Conservation (phyloP, 2,888 invertebrate genomes). For the Tricholauxania praeusta region DNA sequence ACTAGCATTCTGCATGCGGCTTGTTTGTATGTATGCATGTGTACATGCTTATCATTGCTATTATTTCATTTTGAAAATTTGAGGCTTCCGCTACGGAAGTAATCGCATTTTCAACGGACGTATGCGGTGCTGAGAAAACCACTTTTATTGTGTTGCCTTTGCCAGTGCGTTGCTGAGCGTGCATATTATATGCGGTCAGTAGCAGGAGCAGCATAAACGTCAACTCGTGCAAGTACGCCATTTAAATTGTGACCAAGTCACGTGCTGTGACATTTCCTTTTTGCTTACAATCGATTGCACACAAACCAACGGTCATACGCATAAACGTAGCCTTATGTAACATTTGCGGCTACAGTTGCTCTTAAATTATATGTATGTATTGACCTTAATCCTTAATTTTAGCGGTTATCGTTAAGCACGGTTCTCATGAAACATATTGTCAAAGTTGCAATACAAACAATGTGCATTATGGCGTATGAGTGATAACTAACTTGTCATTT, state of each 20-base stretch:
- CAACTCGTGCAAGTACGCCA: neutral
- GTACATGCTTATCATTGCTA: neutral
- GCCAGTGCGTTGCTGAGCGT: slow-evolving; percentile 22
- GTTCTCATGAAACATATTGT: too few relatives aligned
- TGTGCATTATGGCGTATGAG: neutral
- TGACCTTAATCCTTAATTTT: too few relatives aligned
- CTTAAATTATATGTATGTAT: too few relatives aligned
- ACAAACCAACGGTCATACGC: too few relatives aligned
- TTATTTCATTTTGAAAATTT: slow-evolving; percentile 41
- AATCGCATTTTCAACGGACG: slow-evolving; percentile 47
- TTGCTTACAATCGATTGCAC: too few relatives aligned
- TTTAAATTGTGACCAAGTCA: slow-evolving; percentile 33
- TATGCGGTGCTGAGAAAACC: slow-evolving; percentile 17
- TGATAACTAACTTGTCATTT: too few relatives aligned
- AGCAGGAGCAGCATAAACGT: neutral
- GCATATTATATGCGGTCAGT: slow-evolving; percentile 24
- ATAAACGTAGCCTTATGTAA: too few relatives aligned
- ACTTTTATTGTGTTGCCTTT: slow-evolving; percentile 13
- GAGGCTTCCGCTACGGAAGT: slow-evolving; percentile 48
- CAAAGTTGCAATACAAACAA: too few relatives aligned
- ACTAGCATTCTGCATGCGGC: neutral
- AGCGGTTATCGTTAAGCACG: too few relatives aligned
- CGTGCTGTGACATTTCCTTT: slow-evolving; percentile 30
- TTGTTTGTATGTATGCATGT: slow-evolving; percentile 19
- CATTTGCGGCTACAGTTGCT: too few relatives aligned